Conservation (phyloP, 2,113 vertebrate genomes). For the Verasper variegatus region DNA sequence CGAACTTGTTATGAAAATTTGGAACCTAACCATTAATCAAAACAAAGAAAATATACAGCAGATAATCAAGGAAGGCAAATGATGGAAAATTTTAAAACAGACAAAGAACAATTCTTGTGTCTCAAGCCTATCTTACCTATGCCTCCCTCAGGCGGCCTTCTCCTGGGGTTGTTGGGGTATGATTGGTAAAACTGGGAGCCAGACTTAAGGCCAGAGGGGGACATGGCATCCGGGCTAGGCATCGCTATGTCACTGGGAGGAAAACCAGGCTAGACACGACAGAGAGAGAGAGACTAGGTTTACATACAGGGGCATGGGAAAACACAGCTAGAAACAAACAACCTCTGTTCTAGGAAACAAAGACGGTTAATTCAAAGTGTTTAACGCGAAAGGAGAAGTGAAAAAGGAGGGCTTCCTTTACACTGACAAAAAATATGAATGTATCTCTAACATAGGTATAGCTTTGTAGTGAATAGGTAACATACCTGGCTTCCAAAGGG, state of each 20-base stretch:
- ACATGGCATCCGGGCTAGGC: conserved; percentile 90
- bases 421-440: conserved; percentile 7
- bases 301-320: conserved; percentile 15
- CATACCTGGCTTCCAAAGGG: conserved; percentile 89
- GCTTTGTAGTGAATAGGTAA: neutral
- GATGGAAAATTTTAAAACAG: neutral
- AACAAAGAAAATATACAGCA: neutral
- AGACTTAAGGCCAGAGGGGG: conserved; percentile 91
- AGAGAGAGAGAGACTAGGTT: conserved; percentile 25
- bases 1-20: no score
- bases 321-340: conserved; percentile 23
- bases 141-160: conserved; percentile 90
- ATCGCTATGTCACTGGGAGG: conserved; percentile 92
- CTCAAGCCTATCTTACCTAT: conserved; percentile 82
- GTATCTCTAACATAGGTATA: neutral
- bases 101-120: neutral
- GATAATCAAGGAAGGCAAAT: neutral
- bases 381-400: conserved; percentile 61
- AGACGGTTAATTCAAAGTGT: conserved; percentile 50
- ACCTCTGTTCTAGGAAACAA: conserved; percentile 53
- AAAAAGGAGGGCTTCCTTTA: conserved; percentile 49
- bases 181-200: conserved; percentile 91
- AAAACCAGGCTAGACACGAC: conserved; percentile 86
- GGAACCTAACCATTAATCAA: no score
- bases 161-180: conserved; percentile 90